phyloP scores from a whole-genome alignment of 2,888 invertebrate genomes.

The Trissonchulus latispiculum region DNA sequence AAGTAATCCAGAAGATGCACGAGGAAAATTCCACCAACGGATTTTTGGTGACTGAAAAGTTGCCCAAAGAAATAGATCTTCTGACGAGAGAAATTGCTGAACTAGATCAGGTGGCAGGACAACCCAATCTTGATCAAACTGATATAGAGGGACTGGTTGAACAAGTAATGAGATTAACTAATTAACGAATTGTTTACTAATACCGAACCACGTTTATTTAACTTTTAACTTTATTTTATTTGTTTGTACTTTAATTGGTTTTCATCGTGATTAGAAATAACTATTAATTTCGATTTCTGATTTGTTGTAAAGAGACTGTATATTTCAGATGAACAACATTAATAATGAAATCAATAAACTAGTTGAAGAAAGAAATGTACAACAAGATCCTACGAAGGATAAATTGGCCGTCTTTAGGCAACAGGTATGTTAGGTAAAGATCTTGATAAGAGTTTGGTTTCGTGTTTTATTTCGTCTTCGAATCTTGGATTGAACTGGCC shows the following conservation, averaged over 20 bases:
- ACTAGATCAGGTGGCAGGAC: constrained; percentile 58
- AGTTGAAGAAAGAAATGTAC: constrained; percentile 60
- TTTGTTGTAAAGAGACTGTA: too few species aligned
- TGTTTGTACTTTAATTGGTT: too few species aligned
- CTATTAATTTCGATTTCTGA: too few species aligned
- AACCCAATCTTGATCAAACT: constrained; percentile 58
- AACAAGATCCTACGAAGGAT: constrained; percentile 57
- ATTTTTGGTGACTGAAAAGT: constrained; percentile 65
- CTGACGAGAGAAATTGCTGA: constrained; percentile 60
- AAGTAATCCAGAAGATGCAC: constrained; percentile 60
- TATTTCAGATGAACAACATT: constrained; percentile 48
- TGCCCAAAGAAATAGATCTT: constrained; percentile 61
- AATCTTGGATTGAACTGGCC: too few species aligned
- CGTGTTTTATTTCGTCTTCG: too few species aligned
- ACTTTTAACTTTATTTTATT: too few species aligned
- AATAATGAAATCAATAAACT: constrained; percentile 59
- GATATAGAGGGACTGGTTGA: constrained; percentile 57
- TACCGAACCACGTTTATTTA: too few species aligned
- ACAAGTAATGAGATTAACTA: too few species aligned
- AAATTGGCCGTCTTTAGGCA: constrained; percentile 72
- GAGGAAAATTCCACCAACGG: constrained; percentile 65
- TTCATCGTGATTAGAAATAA: too few species aligned
- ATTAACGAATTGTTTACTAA: too few species aligned
- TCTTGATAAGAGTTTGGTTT: too few species aligned
- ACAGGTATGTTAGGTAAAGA: constrained; percentile 51